These are phyloP conservation scores for Pseudomyrmex cubaensis DNA, from an alignment of 1,140 invertebrate genomes.

Conservation along the genomic window DNA sequence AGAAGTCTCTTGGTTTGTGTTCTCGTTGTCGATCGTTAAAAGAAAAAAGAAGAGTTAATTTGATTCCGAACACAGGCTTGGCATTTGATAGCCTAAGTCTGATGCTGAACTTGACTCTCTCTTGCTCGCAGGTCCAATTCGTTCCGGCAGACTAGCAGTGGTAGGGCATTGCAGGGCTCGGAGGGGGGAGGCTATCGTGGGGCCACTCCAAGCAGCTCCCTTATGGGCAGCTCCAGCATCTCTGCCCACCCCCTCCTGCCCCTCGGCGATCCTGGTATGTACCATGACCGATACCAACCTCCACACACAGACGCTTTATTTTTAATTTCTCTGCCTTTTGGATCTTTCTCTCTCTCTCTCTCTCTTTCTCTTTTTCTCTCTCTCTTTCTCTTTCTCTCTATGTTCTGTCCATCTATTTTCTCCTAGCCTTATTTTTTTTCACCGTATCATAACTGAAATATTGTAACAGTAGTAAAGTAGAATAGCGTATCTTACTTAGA, in stretches of 20 bases:
- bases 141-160: constrained; percentile 89
- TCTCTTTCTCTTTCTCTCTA: constrained; percentile 50
- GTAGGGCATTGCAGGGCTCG: constrained; percentile 86
- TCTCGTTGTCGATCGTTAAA: constrained; percentile 29
- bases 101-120: constrained; percentile 87
- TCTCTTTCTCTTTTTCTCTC: constrained; percentile 48
- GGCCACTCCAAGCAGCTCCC: constrained; percentile 87
- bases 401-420: too few relatives aligned
- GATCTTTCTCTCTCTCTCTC: constrained; percentile 54
- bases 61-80: constrained; percentile 70
- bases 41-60: constrained; percentile 68
- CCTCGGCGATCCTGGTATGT: constrained; percentile 89
- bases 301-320: constrained; percentile 74
- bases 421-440: constrained; percentile 67
- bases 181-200: constrained; percentile 86
- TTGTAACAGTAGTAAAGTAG: constrained; percentile 79
- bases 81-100: constrained; percentile 83
- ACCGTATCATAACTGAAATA: constrained; percentile 74
- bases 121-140: constrained; percentile 94
- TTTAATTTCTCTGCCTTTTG: constrained; percentile 59
- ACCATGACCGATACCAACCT: constrained; percentile 84
- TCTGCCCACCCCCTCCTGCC: constrained; percentile 94
- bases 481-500: constrained; percentile 77
- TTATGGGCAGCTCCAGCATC: constrained; percentile 91
- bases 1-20: constrained; percentile 38